A percentile compares a stretch with the other conserved stretches of the same genome.
phyloP scores from a whole-genome alignment of 2,113 vertebrate species.

The Pseudopipra pipra region DNA sequence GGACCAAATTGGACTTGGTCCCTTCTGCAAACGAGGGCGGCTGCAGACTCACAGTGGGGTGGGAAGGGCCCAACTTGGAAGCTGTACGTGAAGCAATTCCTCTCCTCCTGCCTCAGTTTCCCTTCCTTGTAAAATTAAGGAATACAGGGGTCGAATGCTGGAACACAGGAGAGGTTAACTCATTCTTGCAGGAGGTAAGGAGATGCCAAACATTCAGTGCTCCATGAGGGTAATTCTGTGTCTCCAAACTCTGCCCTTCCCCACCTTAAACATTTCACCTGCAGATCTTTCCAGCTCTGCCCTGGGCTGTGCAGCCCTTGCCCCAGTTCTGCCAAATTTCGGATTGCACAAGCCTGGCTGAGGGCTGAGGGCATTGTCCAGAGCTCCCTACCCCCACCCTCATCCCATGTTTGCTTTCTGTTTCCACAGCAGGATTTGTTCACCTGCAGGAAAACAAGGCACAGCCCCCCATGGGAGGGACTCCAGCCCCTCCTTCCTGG shows the following conservation, averaged over 20 bases:
- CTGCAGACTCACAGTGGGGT: not conserved
- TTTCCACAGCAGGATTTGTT: not conserved
- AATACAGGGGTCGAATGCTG: not conserved
- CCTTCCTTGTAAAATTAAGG: not conserved
- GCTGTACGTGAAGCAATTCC: accelerated
- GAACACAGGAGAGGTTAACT: accelerated
- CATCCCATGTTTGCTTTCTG: not conserved
- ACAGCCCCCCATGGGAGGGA: not conserved
- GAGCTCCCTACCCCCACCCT: not conserved
- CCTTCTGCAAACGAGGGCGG: not conserved
- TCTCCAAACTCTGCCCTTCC: not conserved
- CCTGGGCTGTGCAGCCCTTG: not conserved
- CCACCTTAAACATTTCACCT: not conserved
- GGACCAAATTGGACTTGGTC: not conserved
- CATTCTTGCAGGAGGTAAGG: accelerated
- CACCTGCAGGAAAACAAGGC: not conserved
- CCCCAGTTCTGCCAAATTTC: not conserved
- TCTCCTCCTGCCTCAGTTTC: not conserved
- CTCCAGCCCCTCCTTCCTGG: not conserved
- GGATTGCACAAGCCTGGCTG: not conserved
- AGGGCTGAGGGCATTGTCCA: not conserved
- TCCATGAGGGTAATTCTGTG: accelerated
- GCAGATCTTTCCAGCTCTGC: not conserved
- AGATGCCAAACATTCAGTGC: not conserved
- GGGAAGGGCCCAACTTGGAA: not conserved